Conservation (phyloP, 2,888 invertebrate genomes). For the Pseudoips prasinana region DNA sequence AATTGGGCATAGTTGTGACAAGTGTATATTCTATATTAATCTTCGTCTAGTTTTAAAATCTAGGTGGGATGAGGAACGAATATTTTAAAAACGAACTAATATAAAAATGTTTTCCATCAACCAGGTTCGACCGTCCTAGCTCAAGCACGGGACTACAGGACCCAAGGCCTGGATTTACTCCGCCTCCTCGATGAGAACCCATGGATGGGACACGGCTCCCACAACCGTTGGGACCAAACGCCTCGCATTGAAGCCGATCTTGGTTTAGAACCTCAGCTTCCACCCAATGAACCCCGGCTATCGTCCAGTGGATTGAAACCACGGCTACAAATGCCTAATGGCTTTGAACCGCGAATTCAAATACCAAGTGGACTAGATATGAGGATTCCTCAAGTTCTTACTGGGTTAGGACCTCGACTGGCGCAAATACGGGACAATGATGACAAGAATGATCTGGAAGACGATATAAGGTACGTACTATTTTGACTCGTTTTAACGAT, state of each 20-base stretch:
- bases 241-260: slow-evolving; percentile 37
- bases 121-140: slow-evolving; percentile 48
- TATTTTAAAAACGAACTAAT: too few relatives aligned
- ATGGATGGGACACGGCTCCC: slow-evolving; percentile 38
- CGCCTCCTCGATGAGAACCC: slow-evolving; percentile 52
- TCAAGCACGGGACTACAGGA: slow-evolving; percentile 45
- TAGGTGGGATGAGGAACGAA: too few relatives aligned
- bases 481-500: too few relatives aligned
- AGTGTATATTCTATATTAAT: too few relatives aligned
- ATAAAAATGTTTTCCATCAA: too few relatives aligned
- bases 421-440: slow-evolving; percentile 27
- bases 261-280: slow-evolving; percentile 14
- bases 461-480: slow-evolving; percentile 51
- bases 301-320: too few relatives aligned
- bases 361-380: too few relatives aligned
- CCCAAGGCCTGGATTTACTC: slow-evolving; percentile 54
- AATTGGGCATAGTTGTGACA: too few relatives aligned
- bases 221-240: slow-evolving; percentile 43
- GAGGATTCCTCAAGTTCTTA: neutral
- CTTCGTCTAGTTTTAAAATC: too few relatives aligned
- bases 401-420: slow-evolving; percentile 17
- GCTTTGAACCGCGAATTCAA: too few relatives aligned
- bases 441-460: slow-evolving; percentile 38
- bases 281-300: neutral
- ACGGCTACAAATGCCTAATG: too few relatives aligned